Conservation (phyloP, 2,797 vertebrate genomes). For the Acipenser oxyrinchus region DNA sequence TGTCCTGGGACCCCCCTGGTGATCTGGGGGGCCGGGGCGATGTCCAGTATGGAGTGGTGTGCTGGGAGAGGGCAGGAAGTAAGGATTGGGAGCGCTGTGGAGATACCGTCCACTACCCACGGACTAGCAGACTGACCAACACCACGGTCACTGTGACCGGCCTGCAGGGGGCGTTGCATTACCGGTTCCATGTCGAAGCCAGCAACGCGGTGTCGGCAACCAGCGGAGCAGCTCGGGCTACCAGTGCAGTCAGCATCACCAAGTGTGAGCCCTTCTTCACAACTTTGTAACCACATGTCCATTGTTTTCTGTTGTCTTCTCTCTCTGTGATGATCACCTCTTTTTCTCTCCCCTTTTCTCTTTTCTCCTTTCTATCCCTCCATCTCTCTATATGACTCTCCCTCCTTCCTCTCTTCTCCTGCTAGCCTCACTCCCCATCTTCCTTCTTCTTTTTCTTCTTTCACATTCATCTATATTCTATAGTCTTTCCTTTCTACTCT, state of each 20-base stretch:
- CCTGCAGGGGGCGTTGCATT: slow-evolving; percentile 31
- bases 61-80: slow-evolving; percentile 27
- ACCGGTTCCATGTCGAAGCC: slow-evolving; percentile 40
- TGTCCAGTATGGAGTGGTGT: slow-evolving; percentile 35
- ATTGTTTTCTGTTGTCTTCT: neutral
- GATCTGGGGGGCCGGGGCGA: slow-evolving; percentile 42
- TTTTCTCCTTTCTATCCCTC: no score
- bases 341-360: neutral
- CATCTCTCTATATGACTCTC: neutral
- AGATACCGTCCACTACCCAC: slow-evolving; percentile 12
- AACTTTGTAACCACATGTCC: no score
- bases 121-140: slow-evolving; percentile 15
- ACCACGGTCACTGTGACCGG: slow-evolving; percentile 33
- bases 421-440: no score
- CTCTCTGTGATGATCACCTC: neutral
- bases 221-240: slow-evolving; percentile 4
- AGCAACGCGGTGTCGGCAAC: slow-evolving; percentile 32
- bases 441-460: neutral
- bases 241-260: slow-evolving; percentile 34
- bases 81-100: slow-evolving; percentile 34
- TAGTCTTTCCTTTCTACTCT: neutral
- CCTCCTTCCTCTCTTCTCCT: neutral
- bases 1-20: slow-evolving; percentile 43
- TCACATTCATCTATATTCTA: neutral
- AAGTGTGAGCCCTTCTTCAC: slow-evolving; percentile 22